Evolutionary conservation across 2,888 invertebrate genomes (phyloP).

Genomic region (Phlogophora meticulosa): DNA sequence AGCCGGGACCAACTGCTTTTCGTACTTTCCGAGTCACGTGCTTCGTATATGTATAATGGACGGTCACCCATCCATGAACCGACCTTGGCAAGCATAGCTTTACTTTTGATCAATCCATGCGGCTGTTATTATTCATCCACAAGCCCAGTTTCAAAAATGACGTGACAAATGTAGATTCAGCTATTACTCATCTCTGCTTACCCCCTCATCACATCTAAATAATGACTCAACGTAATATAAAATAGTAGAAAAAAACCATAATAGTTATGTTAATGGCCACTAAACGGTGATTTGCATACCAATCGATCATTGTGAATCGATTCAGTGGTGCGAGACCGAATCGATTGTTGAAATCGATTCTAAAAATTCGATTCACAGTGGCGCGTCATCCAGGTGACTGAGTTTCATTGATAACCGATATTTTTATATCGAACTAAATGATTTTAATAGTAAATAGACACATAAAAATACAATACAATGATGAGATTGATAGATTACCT

Average conservation of each 20-base stretch:
- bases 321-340: constrained; percentile 66
- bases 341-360: constrained; percentile 72
- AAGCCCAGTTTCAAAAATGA: no score
- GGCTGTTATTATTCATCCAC: no score
- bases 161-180: no score
- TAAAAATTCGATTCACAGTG: constrained; percentile 65
- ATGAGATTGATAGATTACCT: not conserved
- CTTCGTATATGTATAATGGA: no score
- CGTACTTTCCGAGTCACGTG: no score
- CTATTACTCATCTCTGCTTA: no score
- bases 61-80: no score
- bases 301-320: constrained; percentile 70
- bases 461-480: constrained; percentile 21
- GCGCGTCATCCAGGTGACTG: constrained; percentile 38
- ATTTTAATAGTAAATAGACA: constrained; percentile 34
- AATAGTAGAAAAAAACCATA: constrained; percentile 28
- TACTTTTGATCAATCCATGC: no score
- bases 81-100: no score
- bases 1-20: no score
- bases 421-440: constrained; percentile 23
- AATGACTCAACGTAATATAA: constrained; percentile 23
- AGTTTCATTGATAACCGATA: constrained; percentile 38
- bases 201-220: not conserved
- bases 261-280: constrained; percentile 64
- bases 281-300: constrained; percentile 72